A percentile compares a stretch with the other conserved stretches of the same genome.
Evolutionary conservation across 2,797 vertebrate genomes (phyloP).

Genomic region (Platyrinchus mystaceus): DNA sequence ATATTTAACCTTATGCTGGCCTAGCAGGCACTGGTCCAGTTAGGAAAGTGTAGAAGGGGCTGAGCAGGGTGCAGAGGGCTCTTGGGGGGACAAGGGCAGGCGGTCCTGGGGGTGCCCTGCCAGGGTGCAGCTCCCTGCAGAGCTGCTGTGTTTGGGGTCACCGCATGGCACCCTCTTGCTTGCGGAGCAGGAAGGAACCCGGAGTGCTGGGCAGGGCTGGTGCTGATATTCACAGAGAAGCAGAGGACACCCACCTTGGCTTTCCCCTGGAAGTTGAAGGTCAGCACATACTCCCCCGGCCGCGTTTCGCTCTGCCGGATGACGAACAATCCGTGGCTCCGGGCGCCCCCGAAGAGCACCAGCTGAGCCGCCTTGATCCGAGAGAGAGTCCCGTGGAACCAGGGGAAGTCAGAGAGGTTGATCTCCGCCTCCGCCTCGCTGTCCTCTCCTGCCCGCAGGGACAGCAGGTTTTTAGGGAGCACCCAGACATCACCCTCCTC

Average conservation of each 20-base stretch:
- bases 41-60: not conserved
- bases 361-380: conserved; percentile 92
- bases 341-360: conserved; percentile 87
- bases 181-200: accelerated
- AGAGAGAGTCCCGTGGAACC: conserved; percentile 95
- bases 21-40: not conserved
- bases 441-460: conserved; percentile 72
- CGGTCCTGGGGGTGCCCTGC: not conserved
- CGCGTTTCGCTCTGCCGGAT: conserved; percentile 96
- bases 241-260: conserved; percentile 85
- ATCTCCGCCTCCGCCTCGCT: conserved; percentile 74
- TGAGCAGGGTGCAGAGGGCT: not conserved
- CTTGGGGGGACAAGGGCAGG: not conserved
- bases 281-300: conserved; percentile 95
- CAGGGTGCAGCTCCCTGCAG: accelerated
- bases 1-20: accelerated
- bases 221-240: not conserved
- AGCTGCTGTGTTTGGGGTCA: not conserved
- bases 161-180: accelerated
- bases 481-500: accelerated
- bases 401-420: conserved; percentile 88
- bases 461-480: not conserved
- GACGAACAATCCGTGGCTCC: conserved; percentile 93
- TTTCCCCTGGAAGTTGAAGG: conserved; percentile 99
- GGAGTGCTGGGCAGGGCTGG: not conserved